phyloP scores from a whole-genome alignment of 2,797 vertebrate species.

The Myotis findleyi region DNA sequence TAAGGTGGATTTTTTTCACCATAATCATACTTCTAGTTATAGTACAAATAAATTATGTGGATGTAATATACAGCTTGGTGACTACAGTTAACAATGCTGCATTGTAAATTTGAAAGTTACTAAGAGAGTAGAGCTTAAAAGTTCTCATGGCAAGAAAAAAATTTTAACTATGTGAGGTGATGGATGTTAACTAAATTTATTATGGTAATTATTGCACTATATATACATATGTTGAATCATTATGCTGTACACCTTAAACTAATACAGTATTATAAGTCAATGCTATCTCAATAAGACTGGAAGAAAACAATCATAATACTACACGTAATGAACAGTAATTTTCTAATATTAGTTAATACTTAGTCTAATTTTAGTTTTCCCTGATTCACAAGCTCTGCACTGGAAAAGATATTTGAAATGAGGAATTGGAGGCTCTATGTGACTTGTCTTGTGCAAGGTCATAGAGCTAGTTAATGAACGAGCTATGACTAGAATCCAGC shows the following conservation, averaged over 20 bases:
- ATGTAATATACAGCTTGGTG: background rate
- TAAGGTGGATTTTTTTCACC: background rate
- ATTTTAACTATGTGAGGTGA: background rate
- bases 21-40: background rate
- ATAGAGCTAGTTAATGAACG: background rate
- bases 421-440: background rate
- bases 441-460: background rate
- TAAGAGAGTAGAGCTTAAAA: background rate
- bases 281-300: background rate
- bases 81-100: background rate
- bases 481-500: background rate
- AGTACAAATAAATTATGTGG: background rate
- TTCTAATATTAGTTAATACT: constrained; percentile 5
- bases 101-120: background rate
- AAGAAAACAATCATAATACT: background rate
- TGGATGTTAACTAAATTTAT: background rate
- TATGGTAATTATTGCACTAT: background rate
- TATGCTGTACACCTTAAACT: background rate
- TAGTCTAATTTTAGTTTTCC: constrained; percentile 29
- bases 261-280: background rate
- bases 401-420: constrained; percentile 44
- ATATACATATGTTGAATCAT: background rate
- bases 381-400: background rate
- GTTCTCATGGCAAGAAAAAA: background rate
- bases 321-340: background rate